Evolutionary conservation across 2,888 invertebrate species (phyloP).

Genomic region (Germaria angustata): DNA sequence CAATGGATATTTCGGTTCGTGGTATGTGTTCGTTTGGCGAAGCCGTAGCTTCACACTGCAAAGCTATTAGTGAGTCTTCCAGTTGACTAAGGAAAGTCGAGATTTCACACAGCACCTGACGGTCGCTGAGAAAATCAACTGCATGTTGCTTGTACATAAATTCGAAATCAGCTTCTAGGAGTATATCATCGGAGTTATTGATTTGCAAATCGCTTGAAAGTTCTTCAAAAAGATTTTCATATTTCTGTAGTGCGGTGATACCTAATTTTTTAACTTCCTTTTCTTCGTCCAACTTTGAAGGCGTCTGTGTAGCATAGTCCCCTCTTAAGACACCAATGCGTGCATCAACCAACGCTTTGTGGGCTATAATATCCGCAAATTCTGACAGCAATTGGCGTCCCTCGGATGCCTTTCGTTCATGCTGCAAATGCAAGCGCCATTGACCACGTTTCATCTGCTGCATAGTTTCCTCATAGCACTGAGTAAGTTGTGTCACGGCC

Average conservation of each 20-base stretch:
- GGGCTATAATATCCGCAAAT: constrained; percentile 86
- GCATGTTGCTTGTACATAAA: constrained; percentile 76
- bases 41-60: constrained; percentile 71
- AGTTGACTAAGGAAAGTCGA: constrained; percentile 73
- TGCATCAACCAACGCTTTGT: constrained; percentile 88
- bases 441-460: constrained; percentile 81
- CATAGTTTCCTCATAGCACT: constrained; percentile 84
- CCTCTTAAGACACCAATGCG: constrained; percentile 86
- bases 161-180: constrained; percentile 77
- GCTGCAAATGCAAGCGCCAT: constrained; percentile 81
- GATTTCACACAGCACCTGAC: constrained; percentile 74
- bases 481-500: constrained; percentile 85
- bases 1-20: constrained; percentile 73
- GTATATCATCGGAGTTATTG: constrained; percentile 75
- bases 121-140: constrained; percentile 74
- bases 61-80: constrained; percentile 73
- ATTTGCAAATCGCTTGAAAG: constrained; percentile 75
- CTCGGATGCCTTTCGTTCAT: constrained; percentile 80
- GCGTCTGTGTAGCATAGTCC: constrained; percentile 61
- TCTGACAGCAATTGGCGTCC: constrained; percentile 82
- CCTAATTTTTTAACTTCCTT: constrained; percentile 66
- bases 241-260: constrained; percentile 74
- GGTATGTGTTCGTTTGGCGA: constrained; percentile 67
- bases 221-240: constrained; percentile 76
- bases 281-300: constrained; percentile 26